Evolutionary conservation across 2,797 vertebrate genomes (phyloP), one percentile per base, ranked within the genome.

Genomic region (Darevskia mixta): DNA sequence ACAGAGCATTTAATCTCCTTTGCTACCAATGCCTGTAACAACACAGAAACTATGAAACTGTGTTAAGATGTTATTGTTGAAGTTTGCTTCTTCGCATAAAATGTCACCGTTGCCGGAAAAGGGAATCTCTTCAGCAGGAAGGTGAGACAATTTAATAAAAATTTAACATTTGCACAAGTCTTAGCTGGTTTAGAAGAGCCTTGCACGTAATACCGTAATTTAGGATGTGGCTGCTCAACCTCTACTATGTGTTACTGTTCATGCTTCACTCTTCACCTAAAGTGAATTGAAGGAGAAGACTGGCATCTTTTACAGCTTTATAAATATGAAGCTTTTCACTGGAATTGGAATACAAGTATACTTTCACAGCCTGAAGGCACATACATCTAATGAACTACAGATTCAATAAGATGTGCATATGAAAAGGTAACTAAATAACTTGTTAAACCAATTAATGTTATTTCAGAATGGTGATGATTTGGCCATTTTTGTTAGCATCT

Each of bases 391-490:
- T 20, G 92, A 88, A 79, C 77, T 79, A 88, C 29, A 43, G 78
- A 88, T 84, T 89, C 85, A 86, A 15, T 1, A 83, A 92, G 93
- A 95, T 91, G 88, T 94, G 71, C 87, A 4, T 81, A 92, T 87
- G 90, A 91, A 92, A 90, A 91, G 55, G 80, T n/a, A 80, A 87
- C 79, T 61, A 82, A 89, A 89, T 84, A 87, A 91, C 0, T 9
- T 27, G 71, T 92, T 77, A 90, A 91, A 90, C 88, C 86, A 29
- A 25, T 0, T 78, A 3, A 23, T 87, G 90, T 89, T 83, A 35
- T 87, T 73, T 32, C 27, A 32, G 35, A 83, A 49, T 13, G 25
- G 32, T 45, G 64, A 23, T 23, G 79, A 27, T 38, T 86, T 15
- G 45, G 66, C 69, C 29, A 67, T 75, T 49, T 38, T 83, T 38